Conservation (phyloP, 2,113 vertebrate species). For the Rhinogobius similis region DNA sequence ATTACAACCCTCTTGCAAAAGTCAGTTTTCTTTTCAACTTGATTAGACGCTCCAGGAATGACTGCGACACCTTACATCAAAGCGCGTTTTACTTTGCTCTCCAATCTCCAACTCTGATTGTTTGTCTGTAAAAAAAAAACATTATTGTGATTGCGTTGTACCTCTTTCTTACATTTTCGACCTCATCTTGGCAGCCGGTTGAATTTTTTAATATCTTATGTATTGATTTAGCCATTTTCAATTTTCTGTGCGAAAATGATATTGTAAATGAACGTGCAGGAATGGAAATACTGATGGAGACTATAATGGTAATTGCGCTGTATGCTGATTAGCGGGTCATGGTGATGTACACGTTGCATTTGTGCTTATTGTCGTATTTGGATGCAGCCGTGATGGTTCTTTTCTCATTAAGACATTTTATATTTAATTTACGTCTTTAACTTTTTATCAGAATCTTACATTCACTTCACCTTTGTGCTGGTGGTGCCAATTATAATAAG, state of each 20-base stretch:
- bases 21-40: conserved; percentile 44
- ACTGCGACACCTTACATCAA: conserved; percentile 48
- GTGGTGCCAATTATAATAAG: too few relatives aligned
- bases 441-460: conserved; percentile 63
- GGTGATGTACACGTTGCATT: conserved; percentile 24
- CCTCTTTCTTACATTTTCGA: conserved; percentile 50
- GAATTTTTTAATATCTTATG: conserved; percentile 60
- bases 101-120: conserved; percentile 21
- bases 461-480: neutral
- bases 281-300: conserved; percentile 57
- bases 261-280: conserved; percentile 52
- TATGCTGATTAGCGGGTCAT: conserved; percentile 61
- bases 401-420: conserved; percentile 65
- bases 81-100: conserved; percentile 45
- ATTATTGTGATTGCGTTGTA: conserved; percentile 27
- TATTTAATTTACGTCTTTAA: conserved; percentile 28
- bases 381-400: conserved; percentile 48
- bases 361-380: conserved; percentile 40
- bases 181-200: conserved; percentile 61
- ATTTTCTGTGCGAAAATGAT: conserved; percentile 59
- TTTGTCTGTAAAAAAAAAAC: conserved; percentile 26
- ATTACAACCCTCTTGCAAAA: conserved; percentile 52
- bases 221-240: conserved; percentile 69
- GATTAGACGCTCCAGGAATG: conserved; percentile 52
- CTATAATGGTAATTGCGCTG: conserved; percentile 50